A percentile compares a stretch with the other conserved stretches of the same genome.
phyloP scores from a whole-genome alignment of 2,113 vertebrate genomes.

The Vidua chalybeata region DNA sequence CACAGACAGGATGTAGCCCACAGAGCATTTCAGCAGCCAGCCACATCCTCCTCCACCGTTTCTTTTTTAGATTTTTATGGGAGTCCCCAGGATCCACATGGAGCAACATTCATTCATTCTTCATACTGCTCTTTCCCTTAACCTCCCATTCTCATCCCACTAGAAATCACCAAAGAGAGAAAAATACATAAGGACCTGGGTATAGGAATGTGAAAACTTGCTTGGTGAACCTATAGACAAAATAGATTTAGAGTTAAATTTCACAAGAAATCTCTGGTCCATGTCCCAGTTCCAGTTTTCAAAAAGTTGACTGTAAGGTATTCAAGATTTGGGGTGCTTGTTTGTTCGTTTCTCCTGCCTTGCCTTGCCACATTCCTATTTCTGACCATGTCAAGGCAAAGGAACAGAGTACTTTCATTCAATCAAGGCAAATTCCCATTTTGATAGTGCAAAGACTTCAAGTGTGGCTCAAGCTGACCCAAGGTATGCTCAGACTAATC shows the following conservation, averaged over 20 bases:
- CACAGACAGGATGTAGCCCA: conserved; percentile 51
- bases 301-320: background rate
- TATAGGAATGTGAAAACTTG: background rate
- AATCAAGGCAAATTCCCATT: background rate
- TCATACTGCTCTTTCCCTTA: background rate
- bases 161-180: background rate
- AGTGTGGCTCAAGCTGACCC: background rate
- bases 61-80: conserved; percentile 49
- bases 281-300: background rate
- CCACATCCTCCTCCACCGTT: conserved; percentile 54
- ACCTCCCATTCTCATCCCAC: background rate
- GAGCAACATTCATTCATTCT: background rate
- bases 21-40: conserved; percentile 18
- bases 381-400: background rate
- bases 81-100: conserved; percentile 29
- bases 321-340: background rate
- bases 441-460: background rate
- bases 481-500: background rate
- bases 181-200: background rate
- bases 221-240: background rate
- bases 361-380: background rate
- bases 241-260: background rate
- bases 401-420: background rate
- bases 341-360: background rate
- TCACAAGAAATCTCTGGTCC: background rate